A percentile compares a stretch with the other conserved stretches of the same genome.
These are phyloP conservation scores for Fistularia commersonii DNA, from an alignment of 2,797 vertebrate genomes.

Conservation along the genomic window DNA sequence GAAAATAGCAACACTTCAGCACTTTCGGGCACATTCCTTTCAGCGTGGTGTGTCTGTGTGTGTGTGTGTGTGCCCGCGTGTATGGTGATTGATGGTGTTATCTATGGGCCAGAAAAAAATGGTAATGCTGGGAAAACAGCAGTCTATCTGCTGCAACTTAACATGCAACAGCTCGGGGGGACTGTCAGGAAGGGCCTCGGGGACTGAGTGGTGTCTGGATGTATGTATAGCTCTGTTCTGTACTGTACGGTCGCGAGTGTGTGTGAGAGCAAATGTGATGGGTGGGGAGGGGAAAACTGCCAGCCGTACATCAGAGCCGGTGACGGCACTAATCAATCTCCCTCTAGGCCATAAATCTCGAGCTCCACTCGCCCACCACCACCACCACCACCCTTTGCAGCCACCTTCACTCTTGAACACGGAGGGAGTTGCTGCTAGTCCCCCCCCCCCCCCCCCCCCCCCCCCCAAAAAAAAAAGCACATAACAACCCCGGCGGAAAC, in stretches of 20 bases:
- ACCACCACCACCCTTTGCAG: too few species aligned
- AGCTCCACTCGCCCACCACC: conserved; percentile 51
- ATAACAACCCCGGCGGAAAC: conserved; percentile 41
- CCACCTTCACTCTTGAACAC: conserved; percentile 62
- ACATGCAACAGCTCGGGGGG: conserved; percentile 69
- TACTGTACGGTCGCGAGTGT: conserved; percentile 42
- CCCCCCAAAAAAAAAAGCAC: conserved; percentile 54
- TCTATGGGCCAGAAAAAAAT: conserved; percentile 66
- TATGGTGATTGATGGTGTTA: conserved; percentile 74
- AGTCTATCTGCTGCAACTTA: conserved; percentile 68
- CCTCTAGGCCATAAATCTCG: conserved; percentile 78
- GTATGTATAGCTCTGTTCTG: conserved; percentile 50
- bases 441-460: too few species aligned
- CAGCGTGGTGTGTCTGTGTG: conserved; percentile 46
- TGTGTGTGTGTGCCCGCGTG: too few species aligned
- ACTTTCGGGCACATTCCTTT: conserved; percentile 52
- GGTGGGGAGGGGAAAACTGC: conserved; percentile 69
- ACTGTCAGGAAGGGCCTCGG: conserved; percentile 67
- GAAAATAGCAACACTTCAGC: conserved; percentile 50
- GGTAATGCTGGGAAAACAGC: conserved; percentile 70
- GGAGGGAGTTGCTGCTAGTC: conserved; percentile 56
- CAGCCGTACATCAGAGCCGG: conserved; percentile 77
- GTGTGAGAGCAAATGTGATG: conserved; percentile 54
- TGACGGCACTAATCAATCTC: conserved; percentile 83
- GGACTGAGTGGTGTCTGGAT: conserved; percentile 58